Base-by-base conservation (phyloP, 2,113 vertebrate genomes). In the Macroglossus sobrinus region DNA sequence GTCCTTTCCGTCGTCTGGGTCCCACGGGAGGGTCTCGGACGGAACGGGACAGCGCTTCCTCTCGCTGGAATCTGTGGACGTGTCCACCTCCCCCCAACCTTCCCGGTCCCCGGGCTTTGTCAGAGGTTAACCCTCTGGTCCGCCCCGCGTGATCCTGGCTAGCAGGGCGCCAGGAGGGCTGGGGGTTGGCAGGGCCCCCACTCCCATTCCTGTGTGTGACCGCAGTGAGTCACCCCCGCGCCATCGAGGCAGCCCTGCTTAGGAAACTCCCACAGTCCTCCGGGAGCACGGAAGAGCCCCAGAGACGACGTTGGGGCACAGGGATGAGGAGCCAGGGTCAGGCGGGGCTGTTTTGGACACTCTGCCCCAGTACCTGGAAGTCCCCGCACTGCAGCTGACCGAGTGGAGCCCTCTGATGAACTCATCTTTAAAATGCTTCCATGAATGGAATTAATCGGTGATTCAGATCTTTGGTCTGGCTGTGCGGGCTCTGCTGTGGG, bases 221-320 rank as follows among this genome's bases (percentile, higher is more conserved):
- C 87, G 18, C 95, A 33, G 55, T 95, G 97, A 98, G 97, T 57
- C 95, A 85, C 82, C 78, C 97, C 96, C 84, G 15, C 68, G 15
- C 69, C 75, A 4, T 18, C 30, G 69, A 81, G 87, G 68, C 87
- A 93, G 88, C 96, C 79, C 68, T 12, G 5, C 71, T 84, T 87
- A 53, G 40, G 93, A 89, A 91, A 40, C 12, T 88, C 40, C 89
- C 61, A 91, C 47, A 33, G 81, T 57, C 57, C 43, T 68, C 21
- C 0, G 33, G 82, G 68, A 63, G 71, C 43, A 8, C 26, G 1
- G 15, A 96, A 91, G 93, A 47, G 33, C 4, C 45, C 45, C 40
- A 13, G 47, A n/a, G 57, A 30, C 15, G 33, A 40, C 22, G 30
- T 40, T 5, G 0, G n/a, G 82, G 18, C 30, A 1, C 28, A 16